Percentiles rank a stretch among this genome's conserved stretches.
These are phyloP conservation scores for Eurytoma californica DNA, from an alignment of 2,888 invertebrate genomes.

Conservation along the genomic window DNA sequence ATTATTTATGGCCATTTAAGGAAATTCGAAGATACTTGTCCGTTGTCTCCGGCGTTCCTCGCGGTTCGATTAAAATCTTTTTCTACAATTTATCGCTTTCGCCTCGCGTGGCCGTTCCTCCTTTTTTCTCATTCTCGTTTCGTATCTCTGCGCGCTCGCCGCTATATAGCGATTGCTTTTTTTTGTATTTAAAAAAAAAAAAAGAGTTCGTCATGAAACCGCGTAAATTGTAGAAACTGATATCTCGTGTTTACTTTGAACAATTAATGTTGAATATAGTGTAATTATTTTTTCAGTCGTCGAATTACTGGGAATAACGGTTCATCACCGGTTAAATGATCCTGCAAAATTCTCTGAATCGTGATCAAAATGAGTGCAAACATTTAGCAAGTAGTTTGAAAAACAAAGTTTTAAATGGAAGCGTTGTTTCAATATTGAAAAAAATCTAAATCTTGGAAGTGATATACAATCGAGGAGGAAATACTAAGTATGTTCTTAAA, in stretches of 20 bases:
- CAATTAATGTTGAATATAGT: background rate
- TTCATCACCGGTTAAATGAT: background rate
- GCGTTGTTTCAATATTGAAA: background rate
- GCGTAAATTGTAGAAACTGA: background rate
- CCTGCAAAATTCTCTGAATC: background rate
- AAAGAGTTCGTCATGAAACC: background rate
- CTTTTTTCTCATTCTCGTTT: constrained; percentile 10
- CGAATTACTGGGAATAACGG: background rate
- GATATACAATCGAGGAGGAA: background rate
- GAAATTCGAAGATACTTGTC: constrained; percentile 33
- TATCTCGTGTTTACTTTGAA: constrained; percentile 5
- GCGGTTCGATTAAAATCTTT: constrained; percentile 32
- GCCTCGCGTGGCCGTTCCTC: constrained; percentile 13
- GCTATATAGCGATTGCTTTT: background rate
- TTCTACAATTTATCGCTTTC: constrained; percentile 19
- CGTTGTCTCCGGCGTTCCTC: background rate
- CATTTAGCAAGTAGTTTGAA: background rate
- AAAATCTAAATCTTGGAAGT: constrained; percentile 1
- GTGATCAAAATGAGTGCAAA: background rate
- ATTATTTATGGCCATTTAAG: constrained; percentile 39
- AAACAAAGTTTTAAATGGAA: background rate
- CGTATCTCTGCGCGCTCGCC: background rate
- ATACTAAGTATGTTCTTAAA: background rate
- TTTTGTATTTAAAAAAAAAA: no score
- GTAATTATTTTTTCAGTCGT: background rate